phyloP scores from a whole-genome alignment of 2,888 invertebrate genomes.

The Nephrotoma appendiculata region DNA sequence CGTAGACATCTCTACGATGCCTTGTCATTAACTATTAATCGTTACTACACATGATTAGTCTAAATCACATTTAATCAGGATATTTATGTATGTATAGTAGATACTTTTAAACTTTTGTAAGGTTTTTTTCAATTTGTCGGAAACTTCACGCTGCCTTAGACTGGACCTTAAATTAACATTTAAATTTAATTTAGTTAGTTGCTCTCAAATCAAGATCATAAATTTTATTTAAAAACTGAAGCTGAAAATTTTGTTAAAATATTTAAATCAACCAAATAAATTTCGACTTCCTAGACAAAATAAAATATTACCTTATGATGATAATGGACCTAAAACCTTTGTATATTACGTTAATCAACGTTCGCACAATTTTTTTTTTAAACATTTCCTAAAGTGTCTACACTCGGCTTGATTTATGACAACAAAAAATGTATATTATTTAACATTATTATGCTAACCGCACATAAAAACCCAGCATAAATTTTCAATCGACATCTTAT shows the following conservation, averaged over 20 bases:
- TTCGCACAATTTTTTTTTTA: neutral
- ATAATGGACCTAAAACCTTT: neutral
- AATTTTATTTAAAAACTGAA: neutral
- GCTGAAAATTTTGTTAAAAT: neutral
- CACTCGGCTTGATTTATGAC: neutral
- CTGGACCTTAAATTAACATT: no score
- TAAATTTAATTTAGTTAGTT: no score
- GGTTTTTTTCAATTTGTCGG: no score
- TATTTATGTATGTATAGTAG: no score
- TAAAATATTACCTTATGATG: neutral
- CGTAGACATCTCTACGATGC: no score
- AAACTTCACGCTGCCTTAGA: no score
- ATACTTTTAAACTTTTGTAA: no score
- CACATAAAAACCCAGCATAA: neutral
- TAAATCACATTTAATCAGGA: no score
- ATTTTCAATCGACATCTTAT: neutral
- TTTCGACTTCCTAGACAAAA: neutral
- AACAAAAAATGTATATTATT: neutral
- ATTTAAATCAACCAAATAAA: neutral
- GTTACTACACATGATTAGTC: no score
- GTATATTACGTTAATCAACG: neutral
- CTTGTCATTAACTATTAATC: no score
- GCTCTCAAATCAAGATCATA: neutral
- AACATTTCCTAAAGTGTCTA: neutral
- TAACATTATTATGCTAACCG: neutral